phyloP scores from a whole-genome alignment of 2,113 vertebrate species.

The Istiophorus platypterus region DNA sequence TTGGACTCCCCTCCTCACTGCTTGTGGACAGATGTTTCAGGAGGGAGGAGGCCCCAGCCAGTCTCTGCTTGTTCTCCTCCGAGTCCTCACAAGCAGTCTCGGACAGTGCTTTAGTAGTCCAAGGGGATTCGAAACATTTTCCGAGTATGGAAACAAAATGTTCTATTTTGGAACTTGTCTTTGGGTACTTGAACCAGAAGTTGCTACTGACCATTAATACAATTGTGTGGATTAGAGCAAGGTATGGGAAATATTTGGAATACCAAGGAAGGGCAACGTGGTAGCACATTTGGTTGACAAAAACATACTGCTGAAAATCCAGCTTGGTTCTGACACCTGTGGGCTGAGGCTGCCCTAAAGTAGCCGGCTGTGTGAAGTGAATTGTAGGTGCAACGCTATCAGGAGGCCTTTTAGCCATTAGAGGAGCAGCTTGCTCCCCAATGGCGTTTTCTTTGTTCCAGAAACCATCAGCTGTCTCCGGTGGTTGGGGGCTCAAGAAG shows the following conservation, averaged over 20 bases:
- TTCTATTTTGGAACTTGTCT: conserved; percentile 98
- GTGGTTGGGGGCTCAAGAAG: conserved; percentile 55
- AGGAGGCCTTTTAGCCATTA: conserved; percentile 83
- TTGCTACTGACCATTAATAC: conserved; percentile 99
- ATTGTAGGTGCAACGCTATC: conserved; percentile 81
- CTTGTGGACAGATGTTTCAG: conserved; percentile 96
- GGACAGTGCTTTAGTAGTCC: conserved; percentile 97
- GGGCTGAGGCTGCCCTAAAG: conserved; percentile 83
- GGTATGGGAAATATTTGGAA: conserved; percentile 98
- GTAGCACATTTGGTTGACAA: conserved; percentile 99
- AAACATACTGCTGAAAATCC: conserved; percentile 99
- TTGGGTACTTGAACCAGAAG: conserved; percentile 99
- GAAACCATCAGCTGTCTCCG: conserved; percentile 59
- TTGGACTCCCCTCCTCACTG: conserved; percentile 96
- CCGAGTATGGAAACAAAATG: conserved; percentile 98
- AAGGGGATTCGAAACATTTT: conserved; percentile 98
- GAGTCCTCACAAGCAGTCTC: conserved; percentile 98
- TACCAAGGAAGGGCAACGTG: conserved; percentile 98
- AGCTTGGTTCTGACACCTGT: conserved; percentile 93
- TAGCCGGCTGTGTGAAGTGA: conserved; percentile 76
- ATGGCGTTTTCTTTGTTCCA: conserved; percentile 78
- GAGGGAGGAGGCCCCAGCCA: conserved; percentile 91
- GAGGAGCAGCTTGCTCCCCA: conserved; percentile 81
- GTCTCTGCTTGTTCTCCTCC: conserved; percentile 95
- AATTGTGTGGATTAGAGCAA: conserved; percentile 97